These are phyloP conservation scores for Argyresthia albistria DNA, from an alignment of 2,888 invertebrate genomes.

Conservation along the genomic window DNA sequence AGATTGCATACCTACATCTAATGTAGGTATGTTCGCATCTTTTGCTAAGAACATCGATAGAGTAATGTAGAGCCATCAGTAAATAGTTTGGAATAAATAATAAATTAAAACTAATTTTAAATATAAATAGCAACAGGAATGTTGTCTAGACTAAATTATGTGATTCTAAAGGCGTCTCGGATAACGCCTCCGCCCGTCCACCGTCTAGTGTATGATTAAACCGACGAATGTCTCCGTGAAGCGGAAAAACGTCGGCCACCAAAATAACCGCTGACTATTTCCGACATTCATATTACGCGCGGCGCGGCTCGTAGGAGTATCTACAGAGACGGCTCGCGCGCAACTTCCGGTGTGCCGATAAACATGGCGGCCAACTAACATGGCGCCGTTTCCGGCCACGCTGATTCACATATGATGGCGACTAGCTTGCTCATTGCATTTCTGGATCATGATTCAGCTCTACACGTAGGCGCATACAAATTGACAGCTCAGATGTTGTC, in stretches of 20 bases:
- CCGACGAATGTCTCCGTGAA: slow-evolving; percentile 54
- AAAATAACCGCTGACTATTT: slow-evolving; percentile 64
- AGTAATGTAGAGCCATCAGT: too few species aligned
- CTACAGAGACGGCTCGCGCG: slow-evolving; percentile 64
- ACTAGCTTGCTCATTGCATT: slow-evolving; percentile 63
- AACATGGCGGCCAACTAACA: slow-evolving; percentile 64
- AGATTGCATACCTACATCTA: too few species aligned
- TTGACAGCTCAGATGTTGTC: not conserved
- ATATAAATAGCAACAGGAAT: slow-evolving; percentile 12
- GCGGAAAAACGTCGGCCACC: slow-evolving; percentile 62
- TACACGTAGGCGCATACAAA: slow-evolving; percentile 33
- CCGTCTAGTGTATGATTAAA: slow-evolving; percentile 58
- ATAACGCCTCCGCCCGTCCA: slow-evolving; percentile 40
- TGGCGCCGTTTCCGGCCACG: slow-evolving; percentile 66
- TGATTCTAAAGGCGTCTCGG: slow-evolving; percentile 10
- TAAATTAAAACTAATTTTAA: not conserved
- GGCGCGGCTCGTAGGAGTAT: slow-evolving; percentile 54
- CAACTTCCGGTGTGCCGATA: slow-evolving; percentile 67
- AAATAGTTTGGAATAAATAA: not conserved
- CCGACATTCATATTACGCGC: slow-evolving; percentile 50
- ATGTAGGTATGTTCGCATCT: too few species aligned
- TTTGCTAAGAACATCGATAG: too few species aligned
- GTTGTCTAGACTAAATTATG: slow-evolving; percentile 38
- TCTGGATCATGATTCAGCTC: slow-evolving; percentile 61
- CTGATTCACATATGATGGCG: slow-evolving; percentile 61